Evolutionary conservation across 2,113 vertebrate genomes (phyloP), one percentile per base, ranked within the genome.

Genomic region (Catharus fuscescens): DNA sequence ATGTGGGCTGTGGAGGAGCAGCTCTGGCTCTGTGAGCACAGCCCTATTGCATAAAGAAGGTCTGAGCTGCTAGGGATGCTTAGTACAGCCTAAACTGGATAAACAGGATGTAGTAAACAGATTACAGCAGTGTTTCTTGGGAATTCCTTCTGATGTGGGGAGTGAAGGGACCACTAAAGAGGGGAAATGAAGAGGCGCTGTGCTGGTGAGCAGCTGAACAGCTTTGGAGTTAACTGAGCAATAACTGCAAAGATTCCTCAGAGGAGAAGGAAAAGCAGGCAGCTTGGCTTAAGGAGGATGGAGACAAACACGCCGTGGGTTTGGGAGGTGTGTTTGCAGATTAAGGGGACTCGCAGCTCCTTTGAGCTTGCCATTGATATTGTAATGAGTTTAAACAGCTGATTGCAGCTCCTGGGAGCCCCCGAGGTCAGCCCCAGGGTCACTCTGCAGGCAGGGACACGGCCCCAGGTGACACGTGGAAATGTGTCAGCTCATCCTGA

Each of bases 331-430:
- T 32, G 52, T 87, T 93, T 91, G 60, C 64, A 79, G 85, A 93
- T 96, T 94, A 96, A 78, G 28, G 42, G 65, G 57, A 42, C 8
- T 93, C 53, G 91, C 83, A 79, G 94, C 38, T 74, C 50, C 93
- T 82, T 91, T 86, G 86, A 94, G 69, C 50, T 93, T 73, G 94
- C 90, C 83, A 95, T 20, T 67, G 88, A 94, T 95, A 91, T 34
- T 14, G 69, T 73, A 93, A 88, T 32, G 77, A 92, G 86, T 69
- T 94, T 88, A 92, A 93, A 91, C 87, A 95, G 96, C 71, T 76
- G 76, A 78, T 56, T 80, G 21, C 73, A 28, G 36, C 48, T 61
- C 57, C 74, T 65, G 28, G 23, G 1, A 36, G 36, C 19, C 59
- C 38, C n/a, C 34, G 69, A 53, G 86, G 89, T 45, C 89, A 79